A percentile compares a stretch with the other conserved stretches of the same genome.
Conservation (phyloP, 2,113 vertebrate species). For the Trinectes maculatus region DNA sequence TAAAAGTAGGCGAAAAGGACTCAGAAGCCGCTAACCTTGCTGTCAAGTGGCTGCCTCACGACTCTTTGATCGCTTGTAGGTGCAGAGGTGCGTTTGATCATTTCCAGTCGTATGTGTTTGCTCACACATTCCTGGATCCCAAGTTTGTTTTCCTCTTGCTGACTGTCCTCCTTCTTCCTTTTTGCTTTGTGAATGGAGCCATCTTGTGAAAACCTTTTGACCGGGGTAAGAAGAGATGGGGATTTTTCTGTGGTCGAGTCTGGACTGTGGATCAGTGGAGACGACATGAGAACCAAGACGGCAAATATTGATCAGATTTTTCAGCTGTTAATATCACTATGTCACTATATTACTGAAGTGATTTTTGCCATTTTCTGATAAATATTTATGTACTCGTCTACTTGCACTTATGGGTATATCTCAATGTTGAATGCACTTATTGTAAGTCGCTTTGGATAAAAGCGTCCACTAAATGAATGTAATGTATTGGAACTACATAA, state of each 20-base stretch:
- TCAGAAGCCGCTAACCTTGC: conserved; percentile 27
- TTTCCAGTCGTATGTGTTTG: not conserved
- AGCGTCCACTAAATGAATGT: too few species aligned
- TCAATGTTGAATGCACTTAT: too few species aligned
- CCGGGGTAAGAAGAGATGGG: conserved; percentile 77
- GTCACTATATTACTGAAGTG: too few species aligned
- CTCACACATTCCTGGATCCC: not conserved
- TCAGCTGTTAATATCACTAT: too few species aligned
- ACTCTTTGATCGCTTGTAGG: not conserved
- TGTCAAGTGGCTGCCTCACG: not conserved
- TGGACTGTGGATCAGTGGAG: conserved; percentile 23
- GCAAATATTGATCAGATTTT: too few species aligned
- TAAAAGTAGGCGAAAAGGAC: not conserved
- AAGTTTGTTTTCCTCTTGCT: conserved; percentile 57
- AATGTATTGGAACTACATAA: too few species aligned
- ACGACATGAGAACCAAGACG: not conserved
- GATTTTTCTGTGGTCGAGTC: conserved; percentile 67
- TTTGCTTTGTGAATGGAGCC: conserved; percentile 25
- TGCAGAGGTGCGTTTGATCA: not conserved
- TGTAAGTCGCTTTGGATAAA: too few species aligned
- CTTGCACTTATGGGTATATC: too few species aligned
- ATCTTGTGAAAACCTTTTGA: conserved; percentile 41
- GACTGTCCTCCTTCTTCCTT: conserved; percentile 64
- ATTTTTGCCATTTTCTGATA: too few species aligned
- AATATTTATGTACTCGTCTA: too few species aligned